Percentiles rank a stretch among this genome's conserved stretches.
Conservation (phyloP, 1,140 invertebrate genomes). For the Acyrthosiphon pisum region DNA sequence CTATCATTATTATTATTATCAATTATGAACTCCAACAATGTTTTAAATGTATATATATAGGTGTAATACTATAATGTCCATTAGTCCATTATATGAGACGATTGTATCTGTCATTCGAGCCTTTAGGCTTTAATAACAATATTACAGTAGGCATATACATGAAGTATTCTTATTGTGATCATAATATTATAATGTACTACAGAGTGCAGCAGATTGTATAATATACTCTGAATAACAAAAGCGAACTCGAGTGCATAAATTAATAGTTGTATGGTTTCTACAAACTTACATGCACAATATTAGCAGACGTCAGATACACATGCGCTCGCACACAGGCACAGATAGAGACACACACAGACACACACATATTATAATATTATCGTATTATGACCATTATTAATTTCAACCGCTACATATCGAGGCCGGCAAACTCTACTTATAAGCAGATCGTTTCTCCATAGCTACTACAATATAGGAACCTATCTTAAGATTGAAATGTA, state of each 20-base stretch:
- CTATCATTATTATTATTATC: neutral
- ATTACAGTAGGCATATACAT: neutral
- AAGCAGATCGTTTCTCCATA: neutral
- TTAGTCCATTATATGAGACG: neutral
- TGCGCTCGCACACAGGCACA: too few species aligned
- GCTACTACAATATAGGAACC: too few species aligned
- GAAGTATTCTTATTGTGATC: neutral
- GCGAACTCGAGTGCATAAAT: slow-evolving; percentile 5
- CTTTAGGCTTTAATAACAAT: neutral
- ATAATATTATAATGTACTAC: neutral
- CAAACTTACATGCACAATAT: neutral
- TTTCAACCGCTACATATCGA: neutral
- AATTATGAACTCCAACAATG: neutral
- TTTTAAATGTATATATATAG: neutral
- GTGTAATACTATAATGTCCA: too few species aligned
- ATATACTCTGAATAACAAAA: neutral
- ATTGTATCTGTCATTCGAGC: neutral
- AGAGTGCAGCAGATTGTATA: neutral
- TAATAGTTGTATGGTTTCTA: neutral
- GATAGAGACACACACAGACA: neutral
- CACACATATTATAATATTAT: neutral
- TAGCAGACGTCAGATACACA: neutral
- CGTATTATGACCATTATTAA: neutral
- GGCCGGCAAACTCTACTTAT: neutral
- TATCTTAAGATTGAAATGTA: neutral